Evolutionary conservation across 2,113 vertebrate genomes (phyloP).

Genomic region (Neoarius graeffei): DNA sequence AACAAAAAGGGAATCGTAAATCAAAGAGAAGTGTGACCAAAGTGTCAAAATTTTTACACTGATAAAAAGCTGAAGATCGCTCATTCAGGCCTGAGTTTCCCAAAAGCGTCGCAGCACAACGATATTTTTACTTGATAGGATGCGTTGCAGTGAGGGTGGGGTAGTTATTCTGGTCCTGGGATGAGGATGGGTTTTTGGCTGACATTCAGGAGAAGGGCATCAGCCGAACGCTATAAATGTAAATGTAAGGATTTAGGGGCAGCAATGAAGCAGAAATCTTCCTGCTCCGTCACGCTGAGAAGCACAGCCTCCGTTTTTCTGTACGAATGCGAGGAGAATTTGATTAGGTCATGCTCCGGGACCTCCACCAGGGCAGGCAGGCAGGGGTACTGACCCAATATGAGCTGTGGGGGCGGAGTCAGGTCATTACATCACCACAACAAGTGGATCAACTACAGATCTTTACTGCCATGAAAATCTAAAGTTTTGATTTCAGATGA

Average conservation of each 20-base stretch:
- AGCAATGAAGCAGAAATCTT: background rate
- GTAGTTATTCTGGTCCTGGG: slow-evolving; percentile 12
- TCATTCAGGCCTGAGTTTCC: too few species aligned
- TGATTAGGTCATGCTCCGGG: background rate
- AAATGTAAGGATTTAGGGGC: background rate
- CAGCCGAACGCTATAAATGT: slow-evolving; percentile 6
- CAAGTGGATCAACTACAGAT: background rate
- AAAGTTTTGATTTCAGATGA: background rate
- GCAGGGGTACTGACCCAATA: background rate
- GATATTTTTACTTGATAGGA: background rate
- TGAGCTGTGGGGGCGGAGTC: background rate
- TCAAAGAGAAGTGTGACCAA: too few species aligned
- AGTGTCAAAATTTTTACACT: too few species aligned
- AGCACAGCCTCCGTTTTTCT: background rate
- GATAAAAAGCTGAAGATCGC: background rate
- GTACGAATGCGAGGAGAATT: background rate
- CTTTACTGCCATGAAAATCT: background rate
- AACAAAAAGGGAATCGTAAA: too few species aligned
- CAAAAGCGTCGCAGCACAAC: too few species aligned
- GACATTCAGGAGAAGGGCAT: background rate
- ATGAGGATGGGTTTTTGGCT: background rate
- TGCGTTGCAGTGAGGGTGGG: too few species aligned
- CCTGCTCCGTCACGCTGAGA: background rate
- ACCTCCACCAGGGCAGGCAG: background rate
- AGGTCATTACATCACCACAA: background rate